Evolutionary conservation across 1,140 invertebrate species (phyloP), one percentile per base, ranked within the genome.

Genomic region (Andricus grossulariae): DNA sequence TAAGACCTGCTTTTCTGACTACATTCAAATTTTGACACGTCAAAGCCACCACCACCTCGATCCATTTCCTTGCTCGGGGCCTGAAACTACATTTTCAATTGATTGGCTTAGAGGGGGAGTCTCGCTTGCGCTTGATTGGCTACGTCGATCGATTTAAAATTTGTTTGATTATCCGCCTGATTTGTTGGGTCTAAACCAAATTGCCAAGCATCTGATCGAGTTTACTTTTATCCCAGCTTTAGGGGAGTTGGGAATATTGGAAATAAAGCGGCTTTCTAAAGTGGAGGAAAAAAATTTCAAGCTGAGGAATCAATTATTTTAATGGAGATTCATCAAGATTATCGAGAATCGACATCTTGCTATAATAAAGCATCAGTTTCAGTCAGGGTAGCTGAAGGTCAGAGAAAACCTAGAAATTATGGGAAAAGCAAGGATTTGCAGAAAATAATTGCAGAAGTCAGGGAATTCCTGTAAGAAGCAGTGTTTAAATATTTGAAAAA

Each of bases 121-220:
- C 11, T 54, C 5, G 25, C 18, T 54, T 54, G 52, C 52, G 52
- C 6, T 54, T 54, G 52, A 54, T 54, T 54, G 16, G 52, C 52
- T 18, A n/a, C 18, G 52, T 54, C 52, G 52, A 54, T 54, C 52
- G 52, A 54, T 60, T 60, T 15, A 66, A 66, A 66, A 66, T 66
- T 66, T 66, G 32, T 21, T 39, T 66, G 32, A 66, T 66, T 66
- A 66, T 66, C 15, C 57, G 57, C 57, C 25, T 66, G 57, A 66
- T 66, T 66, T 66, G 57, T 39, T 66, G 57, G 25, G 25, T 39
- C n/a, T 13, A 66, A 66, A 39, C 39, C 60, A 39, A 15, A 66
- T 66, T 66, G 2, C 25, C 25, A 66, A 12, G 21, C n/a, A 54
- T 54, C 52, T 54, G n/a, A 18, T 54, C 8, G 8, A n/a, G 13